Conservation (phyloP, 2,797 vertebrate species). For the Oryzias dopingdopingensis region DNA sequence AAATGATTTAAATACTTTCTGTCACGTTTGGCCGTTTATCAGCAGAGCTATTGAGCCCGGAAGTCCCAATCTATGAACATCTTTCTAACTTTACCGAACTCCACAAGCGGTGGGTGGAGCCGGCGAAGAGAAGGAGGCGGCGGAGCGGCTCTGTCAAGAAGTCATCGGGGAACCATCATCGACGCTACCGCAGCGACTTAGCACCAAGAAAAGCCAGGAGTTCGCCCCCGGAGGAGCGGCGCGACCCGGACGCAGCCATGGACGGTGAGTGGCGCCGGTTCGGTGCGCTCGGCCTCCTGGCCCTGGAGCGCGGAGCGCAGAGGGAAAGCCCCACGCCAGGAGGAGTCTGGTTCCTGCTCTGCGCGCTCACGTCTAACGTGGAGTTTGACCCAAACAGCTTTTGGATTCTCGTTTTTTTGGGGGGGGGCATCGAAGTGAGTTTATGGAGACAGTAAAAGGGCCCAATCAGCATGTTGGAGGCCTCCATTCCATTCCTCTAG, state of each 20-base stretch:
- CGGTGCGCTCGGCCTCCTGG: neutral
- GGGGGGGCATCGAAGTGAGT: no score
- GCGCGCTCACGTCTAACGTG: conserved; percentile 1
- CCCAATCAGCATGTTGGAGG: no score
- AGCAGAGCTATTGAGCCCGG: conserved; percentile 18
- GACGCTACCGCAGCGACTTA: conserved; percentile 7
- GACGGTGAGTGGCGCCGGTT: conserved; percentile 48
- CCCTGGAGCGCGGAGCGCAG: conserved; percentile 27
- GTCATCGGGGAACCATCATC: conserved; percentile 18
- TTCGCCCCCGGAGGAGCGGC: neutral
- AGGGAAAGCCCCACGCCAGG: conserved; percentile 68
- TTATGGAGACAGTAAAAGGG: no score
- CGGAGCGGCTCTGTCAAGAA: conserved; percentile 50
- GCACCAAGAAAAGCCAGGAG: neutral
- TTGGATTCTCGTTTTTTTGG: neutral
- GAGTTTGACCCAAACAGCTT: neutral
- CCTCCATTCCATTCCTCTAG: no score
- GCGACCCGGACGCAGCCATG: conserved; percentile 55
- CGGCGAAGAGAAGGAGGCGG: conserved; percentile 44
- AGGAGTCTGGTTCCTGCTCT: conserved; percentile 22
- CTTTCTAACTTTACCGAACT: conserved; percentile 1
- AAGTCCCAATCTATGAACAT: neutral
- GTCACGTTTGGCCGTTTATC: no score
- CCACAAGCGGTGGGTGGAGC: conserved; percentile 11
- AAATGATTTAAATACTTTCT: no score